Evolutionary conservation across 2,113 vertebrate species (phyloP), one percentile per base, ranked within the genome.

Genomic region (Perca schrenkii): DNA sequence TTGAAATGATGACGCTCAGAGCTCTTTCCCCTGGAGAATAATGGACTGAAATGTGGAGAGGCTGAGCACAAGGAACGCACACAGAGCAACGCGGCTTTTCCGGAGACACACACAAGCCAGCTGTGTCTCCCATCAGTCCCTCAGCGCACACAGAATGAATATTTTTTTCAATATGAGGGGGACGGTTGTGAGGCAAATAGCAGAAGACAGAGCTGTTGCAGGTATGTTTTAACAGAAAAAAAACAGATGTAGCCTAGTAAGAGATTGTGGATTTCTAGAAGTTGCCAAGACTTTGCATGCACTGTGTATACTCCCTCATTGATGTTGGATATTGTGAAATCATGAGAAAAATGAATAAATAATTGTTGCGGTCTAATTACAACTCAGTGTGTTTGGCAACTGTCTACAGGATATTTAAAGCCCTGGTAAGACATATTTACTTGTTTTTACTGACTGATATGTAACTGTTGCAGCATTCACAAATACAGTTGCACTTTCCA

Each of bases 111-210:
- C 64, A 74, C 78, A 73, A 84, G 74, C 73, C 81, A 52, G 77
- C 78, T 11, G 76, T 62, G 61, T 88, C 72, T 83, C 52, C 87
- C 60, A 8, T 14, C 60, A 64, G 46, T 73, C 54, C 47, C 67
- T 54, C 4, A 25, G 34, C 25, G 66, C 8, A 54, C 79, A 70
- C 85, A 90, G 74, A 86, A 93, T 94, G 92, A 93, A 93, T 79
- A 82, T 93, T 22, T 93, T 91, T 71, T 93, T 94, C 82, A 93
- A 83, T 73, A 40, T 86, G 72, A 93, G 90, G 80, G 89, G 91
- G 66, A 72, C 81, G 68, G 21, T 86, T 76, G 79, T 77, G 71
- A 91, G 90, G 60, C 87, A 90, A 40, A 63, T 62, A 65, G 81
- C 84, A 71, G 91, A 93, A 31, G 90, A 93, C 31, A 91, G 86